phyloP scores from a whole-genome alignment of 2,888 invertebrate genomes.

The Stenchaetothrips biformis region DNA sequence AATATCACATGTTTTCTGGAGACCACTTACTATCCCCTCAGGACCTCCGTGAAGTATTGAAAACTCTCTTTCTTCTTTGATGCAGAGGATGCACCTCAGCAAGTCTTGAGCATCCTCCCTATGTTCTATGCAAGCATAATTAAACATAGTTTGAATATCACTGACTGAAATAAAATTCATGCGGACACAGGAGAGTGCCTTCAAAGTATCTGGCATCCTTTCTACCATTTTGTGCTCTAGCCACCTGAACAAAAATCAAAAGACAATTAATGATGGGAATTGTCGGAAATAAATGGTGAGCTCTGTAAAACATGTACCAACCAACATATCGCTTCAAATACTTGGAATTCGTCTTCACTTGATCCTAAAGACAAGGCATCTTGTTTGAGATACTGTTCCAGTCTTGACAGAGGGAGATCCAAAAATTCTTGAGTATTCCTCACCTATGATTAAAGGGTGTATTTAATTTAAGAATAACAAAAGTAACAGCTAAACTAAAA shows the following conservation, averaged over 20 bases:
- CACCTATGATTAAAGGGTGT: neutral
- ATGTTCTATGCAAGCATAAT: neutral
- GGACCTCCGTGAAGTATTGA: neutral
- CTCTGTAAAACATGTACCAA: neutral
- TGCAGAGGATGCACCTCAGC: neutral
- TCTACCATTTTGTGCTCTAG: neutral
- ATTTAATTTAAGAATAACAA: neutral
- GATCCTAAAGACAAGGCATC: conserved; percentile 32
- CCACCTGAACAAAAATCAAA: neutral
- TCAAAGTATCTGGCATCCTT: neutral
- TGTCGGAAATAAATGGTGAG: too few species aligned
- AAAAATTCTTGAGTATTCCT: neutral
- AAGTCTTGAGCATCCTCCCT: neutral
- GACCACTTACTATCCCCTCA: too few species aligned
- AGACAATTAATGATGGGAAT: neutral
- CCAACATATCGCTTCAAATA: conserved; percentile 37
- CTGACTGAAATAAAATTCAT: neutral
- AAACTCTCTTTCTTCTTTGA: neutral
- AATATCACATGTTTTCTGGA: too few species aligned
- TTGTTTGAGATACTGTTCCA: conserved; percentile 33
- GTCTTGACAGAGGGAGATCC: neutral
- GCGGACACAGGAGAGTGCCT: neutral
- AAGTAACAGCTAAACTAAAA: neutral
- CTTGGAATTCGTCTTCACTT: conserved; percentile 35
- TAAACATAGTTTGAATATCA: neutral